Evolutionary conservation across 2,888 invertebrate genomes (phyloP).

Genomic region (Synergus gifuensis): DNA sequence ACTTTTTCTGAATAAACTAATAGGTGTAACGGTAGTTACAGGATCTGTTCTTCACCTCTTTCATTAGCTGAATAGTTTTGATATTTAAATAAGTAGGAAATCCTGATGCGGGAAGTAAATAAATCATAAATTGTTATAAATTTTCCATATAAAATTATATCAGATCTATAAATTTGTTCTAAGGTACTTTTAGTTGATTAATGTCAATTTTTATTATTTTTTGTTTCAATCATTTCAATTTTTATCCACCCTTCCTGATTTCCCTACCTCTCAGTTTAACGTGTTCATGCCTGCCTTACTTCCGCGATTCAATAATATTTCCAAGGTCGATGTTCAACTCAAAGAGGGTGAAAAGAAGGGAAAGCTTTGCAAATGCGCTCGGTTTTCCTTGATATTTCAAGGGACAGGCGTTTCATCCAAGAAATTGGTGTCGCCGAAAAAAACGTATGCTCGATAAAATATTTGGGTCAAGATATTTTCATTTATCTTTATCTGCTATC

Average conservation of each 20-base stretch:
- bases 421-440: not conserved
- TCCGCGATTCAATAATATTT: slow-evolving; percentile 63
- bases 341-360: slow-evolving; percentile 7
- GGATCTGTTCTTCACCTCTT: not conserved
- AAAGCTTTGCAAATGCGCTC: not conserved
- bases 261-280: not conserved
- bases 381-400: not conserved
- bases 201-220: not conserved
- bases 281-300: slow-evolving; percentile 54
- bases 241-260: not conserved
- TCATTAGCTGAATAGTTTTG: not conserved
- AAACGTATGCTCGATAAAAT: not conserved
- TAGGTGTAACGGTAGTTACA: not conserved
- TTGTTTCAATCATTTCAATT: not conserved
- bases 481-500: not conserved
- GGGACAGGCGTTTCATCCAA: not conserved
- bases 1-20: not conserved
- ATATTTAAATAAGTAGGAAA: too few species aligned
- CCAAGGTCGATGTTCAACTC: slow-evolving; percentile 13
- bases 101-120: too few species aligned
- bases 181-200: not conserved
- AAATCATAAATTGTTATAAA: too few species aligned
- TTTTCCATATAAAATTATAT: too few species aligned
- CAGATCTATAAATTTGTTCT: too few species aligned
- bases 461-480: slow-evolving; percentile 4